phyloP scores from a whole-genome alignment of 2,113 vertebrate genomes.

The Arenaria interpres region DNA sequence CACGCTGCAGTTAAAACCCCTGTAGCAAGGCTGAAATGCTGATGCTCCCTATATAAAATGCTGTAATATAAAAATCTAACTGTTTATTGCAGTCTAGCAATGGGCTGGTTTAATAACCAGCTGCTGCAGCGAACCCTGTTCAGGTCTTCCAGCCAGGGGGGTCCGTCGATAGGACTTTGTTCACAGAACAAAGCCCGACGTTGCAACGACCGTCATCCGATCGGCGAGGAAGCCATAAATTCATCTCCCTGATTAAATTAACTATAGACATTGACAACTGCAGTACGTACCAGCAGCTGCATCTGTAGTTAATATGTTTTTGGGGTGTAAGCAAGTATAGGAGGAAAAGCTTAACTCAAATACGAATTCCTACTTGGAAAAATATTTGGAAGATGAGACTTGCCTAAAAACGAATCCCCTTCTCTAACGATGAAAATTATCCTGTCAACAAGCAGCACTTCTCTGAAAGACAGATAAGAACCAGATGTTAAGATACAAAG shows the following conservation, averaged over 20 bases:
- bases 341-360: background rate
- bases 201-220: background rate
- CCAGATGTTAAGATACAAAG: background rate
- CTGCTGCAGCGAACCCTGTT: background rate
- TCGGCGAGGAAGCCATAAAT: background rate
- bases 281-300: background rate
- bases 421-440: background rate
- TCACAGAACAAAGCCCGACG: background rate
- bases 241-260: background rate
- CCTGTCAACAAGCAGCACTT: background rate
- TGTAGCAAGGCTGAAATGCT: background rate
- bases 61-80: background rate
- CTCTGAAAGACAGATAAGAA: background rate
- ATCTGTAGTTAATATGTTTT: background rate
- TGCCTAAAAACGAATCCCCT: background rate
- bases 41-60: background rate
- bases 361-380: background rate
- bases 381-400: background rate
- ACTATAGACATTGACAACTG: background rate
- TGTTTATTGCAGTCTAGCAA: background rate
- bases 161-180: background rate
- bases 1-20: background rate
- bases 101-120: background rate
- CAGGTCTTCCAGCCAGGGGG: background rate
- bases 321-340: background rate